Evolutionary conservation across 2,888 invertebrate species (phyloP), one percentile per base, ranked within the genome.

Genomic region (Mantis religiosa): DNA sequence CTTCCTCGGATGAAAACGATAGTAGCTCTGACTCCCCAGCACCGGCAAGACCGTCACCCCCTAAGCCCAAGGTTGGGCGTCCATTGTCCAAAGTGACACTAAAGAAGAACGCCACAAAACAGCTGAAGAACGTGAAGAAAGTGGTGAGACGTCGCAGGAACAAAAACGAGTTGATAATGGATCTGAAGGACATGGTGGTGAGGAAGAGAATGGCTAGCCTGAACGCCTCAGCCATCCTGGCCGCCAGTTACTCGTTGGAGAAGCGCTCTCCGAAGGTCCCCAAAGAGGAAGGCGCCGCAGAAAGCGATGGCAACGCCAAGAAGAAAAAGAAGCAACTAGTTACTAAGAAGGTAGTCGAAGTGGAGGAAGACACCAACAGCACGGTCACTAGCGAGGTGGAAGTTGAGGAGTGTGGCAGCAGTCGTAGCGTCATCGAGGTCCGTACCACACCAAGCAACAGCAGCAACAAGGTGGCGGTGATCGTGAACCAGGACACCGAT

Each of bases 191-290:
- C 91, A 97, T 97, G 95, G 96, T 98, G 9, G 97, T 98, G 27
- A 95, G 97, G 91, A 98, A 98, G 92, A 95, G 98, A 54, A 98
- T 98, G 98, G 98, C 98, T 28, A 97, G 97, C 92, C 94, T 98
- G 54, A 98, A 98, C 93, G 98, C 98, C 25, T 96, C 97, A 81
- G 98, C 98, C 28, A 98, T 98, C 91, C 94, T 98, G 91, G 97
- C 98, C 0, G 98, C 98, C 28, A 97, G 97, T 91, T 98, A 98
- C 92, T 95, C 95, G 3, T 93, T 94, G 83, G 97, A 97, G 92
- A 97, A 96, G 92, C 92, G 92, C 89, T 82, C 83, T 54, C 71
- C 86, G 2, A 81, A 84, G 83, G 82, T 12, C n/a, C 28, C 82
- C 41, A 87, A 87, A 82, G 87, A 89, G 15, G 84, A 86, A 20